Evolutionary conservation across 2,888 invertebrate species (phyloP).

Genomic region (Trichopria drosophilae): DNA sequence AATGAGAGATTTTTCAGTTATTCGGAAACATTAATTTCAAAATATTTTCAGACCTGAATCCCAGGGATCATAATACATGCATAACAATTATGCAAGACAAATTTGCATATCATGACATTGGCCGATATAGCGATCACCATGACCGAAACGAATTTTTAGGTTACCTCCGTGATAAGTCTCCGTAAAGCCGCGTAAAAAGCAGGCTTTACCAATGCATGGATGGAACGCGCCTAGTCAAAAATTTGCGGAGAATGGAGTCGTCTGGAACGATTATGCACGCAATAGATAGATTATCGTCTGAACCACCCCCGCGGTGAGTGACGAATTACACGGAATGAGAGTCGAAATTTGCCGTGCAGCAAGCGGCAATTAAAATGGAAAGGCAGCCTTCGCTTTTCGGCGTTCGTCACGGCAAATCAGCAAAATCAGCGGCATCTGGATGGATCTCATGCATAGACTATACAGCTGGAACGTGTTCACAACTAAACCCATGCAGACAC

Average conservation of each 20-base stretch:
- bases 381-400: conserved; percentile 32
- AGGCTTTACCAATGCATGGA: neutral
- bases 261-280: conserved; percentile 48
- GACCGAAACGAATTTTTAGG: conserved; percentile 5
- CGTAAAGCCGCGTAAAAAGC: conserved; percentile 21
- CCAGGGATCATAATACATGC: conserved; percentile 1
- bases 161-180: conserved; percentile 7
- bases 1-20: too few species aligned
- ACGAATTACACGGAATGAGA: conserved; percentile 44
- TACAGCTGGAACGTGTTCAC: too few species aligned
- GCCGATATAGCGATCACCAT: too few species aligned
- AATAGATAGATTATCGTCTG: conserved; percentile 54
- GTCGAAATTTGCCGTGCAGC: conserved; percentile 42
- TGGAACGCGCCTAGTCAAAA: conserved; percentile 2
- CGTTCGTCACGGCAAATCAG: conserved; percentile 48
- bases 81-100: conserved; percentile 10
- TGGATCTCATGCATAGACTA: too few species aligned
- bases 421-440: conserved; percentile 50
- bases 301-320: conserved; percentile 45
- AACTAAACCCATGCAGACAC: too few species aligned
- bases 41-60: too few species aligned
- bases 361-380: conserved; percentile 26
- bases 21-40: too few species aligned
- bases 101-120: too few species aligned
- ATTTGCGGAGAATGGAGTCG: conserved; percentile 29